Percentiles rank a stretch among this genome's conserved stretches.
Evolutionary conservation across 2,888 invertebrate genomes (phyloP).

Genomic region (Pharmacophagus antenor): DNA sequence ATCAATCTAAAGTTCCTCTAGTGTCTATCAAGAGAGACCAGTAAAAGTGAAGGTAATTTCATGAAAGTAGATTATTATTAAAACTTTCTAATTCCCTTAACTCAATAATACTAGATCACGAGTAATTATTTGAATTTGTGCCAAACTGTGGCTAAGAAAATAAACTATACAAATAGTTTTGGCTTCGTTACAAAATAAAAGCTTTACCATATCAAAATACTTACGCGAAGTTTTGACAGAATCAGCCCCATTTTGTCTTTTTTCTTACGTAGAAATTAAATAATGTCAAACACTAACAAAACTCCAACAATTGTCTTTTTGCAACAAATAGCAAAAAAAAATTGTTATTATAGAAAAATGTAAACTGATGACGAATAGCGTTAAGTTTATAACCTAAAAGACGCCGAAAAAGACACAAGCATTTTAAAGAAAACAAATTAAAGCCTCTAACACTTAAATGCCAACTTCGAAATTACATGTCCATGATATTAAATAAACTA

Average conservation of each 20-base stretch:
- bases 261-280: constrained; percentile 35
- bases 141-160: constrained; percentile 55
- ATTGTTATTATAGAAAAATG: constrained; percentile 56
- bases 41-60: constrained; percentile 25
- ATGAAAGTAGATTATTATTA: constrained; percentile 11
- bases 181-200: constrained; percentile 60
- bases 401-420: constrained; percentile 47
- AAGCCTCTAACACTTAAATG: constrained; percentile 20
- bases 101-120: constrained; percentile 43
- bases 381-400: constrained; percentile 56
- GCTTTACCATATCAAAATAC: constrained; percentile 50
- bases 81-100: constrained; percentile 20
- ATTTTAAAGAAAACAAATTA: constrained; percentile 43
- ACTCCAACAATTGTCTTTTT: constrained; percentile 49
- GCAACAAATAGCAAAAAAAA: constrained; percentile 60
- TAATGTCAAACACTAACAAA: constrained; percentile 43
- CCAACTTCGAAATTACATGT: constrained; percentile 30
- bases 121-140: constrained; percentile 65
- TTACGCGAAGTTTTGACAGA: constrained; percentile 85
- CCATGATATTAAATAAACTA: constrained; percentile 32
- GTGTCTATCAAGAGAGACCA: too few species aligned
- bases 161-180: constrained; percentile 65
- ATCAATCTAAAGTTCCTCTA: too few species aligned
- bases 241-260: constrained; percentile 82
- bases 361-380: constrained; percentile 60